A percentile compares a stretch with the other conserved stretches of the same genome.
Conservation (phyloP, 2,888 invertebrate species). For the Sarcophaga carnaria region DNA sequence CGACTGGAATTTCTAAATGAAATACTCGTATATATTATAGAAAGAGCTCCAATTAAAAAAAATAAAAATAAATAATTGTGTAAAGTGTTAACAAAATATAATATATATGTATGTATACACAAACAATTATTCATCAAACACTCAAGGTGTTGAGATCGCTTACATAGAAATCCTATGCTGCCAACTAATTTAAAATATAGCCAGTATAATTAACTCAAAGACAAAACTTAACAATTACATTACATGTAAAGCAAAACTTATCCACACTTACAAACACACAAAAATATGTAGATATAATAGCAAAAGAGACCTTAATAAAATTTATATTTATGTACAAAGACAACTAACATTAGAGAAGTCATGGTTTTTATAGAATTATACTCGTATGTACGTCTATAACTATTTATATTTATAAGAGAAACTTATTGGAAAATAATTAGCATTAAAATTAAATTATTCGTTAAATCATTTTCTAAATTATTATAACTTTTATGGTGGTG, state of each 20-base stretch:
- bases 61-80: not conserved
- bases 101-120: conserved; percentile 29
- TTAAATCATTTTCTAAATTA: too few relatives aligned
- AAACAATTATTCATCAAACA: conserved; percentile 49
- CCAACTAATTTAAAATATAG: conserved; percentile 26
- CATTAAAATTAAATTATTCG: conserved; percentile 32
- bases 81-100: conserved; percentile 38
- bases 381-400: conserved; percentile 16
- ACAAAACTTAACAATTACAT: conserved; percentile 49
- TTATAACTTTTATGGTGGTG: not conserved
- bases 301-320: conserved; percentile 30
- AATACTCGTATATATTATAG: not conserved
- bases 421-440: conserved; percentile 42
- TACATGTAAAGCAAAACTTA: conserved; percentile 42
- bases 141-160: conserved; percentile 61
- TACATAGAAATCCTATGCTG: conserved; percentile 42
- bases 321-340: conserved; percentile 24
- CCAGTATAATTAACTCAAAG: conserved; percentile 18
- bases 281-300: conserved; percentile 21
- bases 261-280: conserved; percentile 20
- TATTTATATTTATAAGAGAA: not conserved
- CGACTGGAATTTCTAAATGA: conserved; percentile 29
- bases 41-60: too few relatives aligned
- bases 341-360: conserved; percentile 40
- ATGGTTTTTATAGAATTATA: conserved; percentile 40